These are phyloP conservation scores for Peromyscus nudipes DNA, from an alignment of 2,797 vertebrate genomes.

Conservation along the genomic window DNA sequence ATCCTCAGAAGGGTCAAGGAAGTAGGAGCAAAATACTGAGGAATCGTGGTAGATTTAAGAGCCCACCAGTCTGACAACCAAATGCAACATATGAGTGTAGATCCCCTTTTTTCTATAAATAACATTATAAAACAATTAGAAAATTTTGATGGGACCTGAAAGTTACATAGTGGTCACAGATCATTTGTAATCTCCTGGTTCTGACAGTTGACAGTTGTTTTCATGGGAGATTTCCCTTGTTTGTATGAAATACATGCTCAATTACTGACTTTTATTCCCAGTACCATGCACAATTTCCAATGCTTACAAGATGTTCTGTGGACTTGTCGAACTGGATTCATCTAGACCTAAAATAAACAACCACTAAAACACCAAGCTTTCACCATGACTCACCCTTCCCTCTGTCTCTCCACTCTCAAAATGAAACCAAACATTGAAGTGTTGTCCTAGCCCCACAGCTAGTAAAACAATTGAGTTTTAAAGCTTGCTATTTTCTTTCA, in stretches of 20 bases:
- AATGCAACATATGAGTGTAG: background rate
- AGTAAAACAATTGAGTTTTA: background rate
- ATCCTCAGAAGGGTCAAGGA: background rate
- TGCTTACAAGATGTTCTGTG: background rate
- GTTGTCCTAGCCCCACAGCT: background rate
- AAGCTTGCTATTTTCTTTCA: background rate
- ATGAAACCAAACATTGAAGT: slow-evolving; percentile 7
- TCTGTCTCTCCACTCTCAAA: background rate
- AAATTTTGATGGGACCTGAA: background rate
- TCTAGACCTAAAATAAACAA: slow-evolving; percentile 14
- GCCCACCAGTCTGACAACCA: background rate
- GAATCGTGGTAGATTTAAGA: background rate
- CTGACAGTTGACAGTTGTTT: background rate
- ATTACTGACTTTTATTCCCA: background rate
- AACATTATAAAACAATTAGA: background rate
- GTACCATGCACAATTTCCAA: background rate
- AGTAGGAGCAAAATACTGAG: background rate
- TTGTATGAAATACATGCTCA: background rate
- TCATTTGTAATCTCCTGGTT: background rate
- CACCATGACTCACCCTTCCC: background rate
- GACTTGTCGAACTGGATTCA: background rate
- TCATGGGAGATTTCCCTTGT: background rate
- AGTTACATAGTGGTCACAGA: background rate
- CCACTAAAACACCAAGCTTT: slow-evolving; percentile 8
- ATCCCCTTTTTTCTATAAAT: background rate